These are phyloP conservation scores for Hyaena hyaena DNA, from an alignment of 2,113 vertebrate species.

Conservation along the genomic window DNA sequence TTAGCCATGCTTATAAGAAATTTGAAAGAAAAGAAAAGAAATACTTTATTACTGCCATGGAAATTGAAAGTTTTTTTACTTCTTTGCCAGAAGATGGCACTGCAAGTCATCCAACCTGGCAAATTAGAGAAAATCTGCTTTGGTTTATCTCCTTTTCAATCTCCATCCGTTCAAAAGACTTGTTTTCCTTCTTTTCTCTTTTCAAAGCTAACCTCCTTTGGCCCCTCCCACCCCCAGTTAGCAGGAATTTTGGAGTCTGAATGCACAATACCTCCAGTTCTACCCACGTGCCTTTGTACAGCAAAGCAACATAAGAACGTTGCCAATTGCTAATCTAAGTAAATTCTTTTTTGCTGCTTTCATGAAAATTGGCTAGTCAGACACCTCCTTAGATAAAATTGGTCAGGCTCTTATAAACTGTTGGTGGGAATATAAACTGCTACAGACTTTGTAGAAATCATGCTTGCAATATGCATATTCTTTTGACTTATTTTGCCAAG, in stretches of 20 bases:
- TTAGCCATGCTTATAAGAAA: neutral
- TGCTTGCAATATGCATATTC: neutral
- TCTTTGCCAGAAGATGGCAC: slow-evolving; percentile 68
- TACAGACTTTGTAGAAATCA: slow-evolving; percentile 19
- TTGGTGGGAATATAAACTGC: neutral
- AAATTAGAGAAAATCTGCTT: neutral
- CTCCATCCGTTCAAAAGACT: neutral
- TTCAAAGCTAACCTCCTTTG: neutral
- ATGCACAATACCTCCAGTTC: slow-evolving; percentile 21
- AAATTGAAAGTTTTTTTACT: neutral
- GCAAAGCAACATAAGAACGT: neutral
- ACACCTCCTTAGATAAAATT: neutral
- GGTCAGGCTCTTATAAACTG: slow-evolving; percentile 2
- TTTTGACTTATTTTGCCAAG: neutral
- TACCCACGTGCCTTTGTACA: neutral
- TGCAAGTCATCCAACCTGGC: slow-evolving; percentile 34
- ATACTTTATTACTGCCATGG: neutral
- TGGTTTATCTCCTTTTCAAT: neutral
- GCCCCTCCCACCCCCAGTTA: neutral
- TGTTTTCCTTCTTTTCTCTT: neutral
- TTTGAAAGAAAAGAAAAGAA: neutral
- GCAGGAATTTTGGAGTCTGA: slow-evolving; percentile 46
- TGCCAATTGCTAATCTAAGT: neutral
- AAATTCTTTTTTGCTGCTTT: slow-evolving; percentile 22
- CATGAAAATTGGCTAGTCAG: slow-evolving; percentile 14